phyloP scores from a whole-genome alignment of 2,888 invertebrate species.

The Lasioglossum zephyrum region DNA sequence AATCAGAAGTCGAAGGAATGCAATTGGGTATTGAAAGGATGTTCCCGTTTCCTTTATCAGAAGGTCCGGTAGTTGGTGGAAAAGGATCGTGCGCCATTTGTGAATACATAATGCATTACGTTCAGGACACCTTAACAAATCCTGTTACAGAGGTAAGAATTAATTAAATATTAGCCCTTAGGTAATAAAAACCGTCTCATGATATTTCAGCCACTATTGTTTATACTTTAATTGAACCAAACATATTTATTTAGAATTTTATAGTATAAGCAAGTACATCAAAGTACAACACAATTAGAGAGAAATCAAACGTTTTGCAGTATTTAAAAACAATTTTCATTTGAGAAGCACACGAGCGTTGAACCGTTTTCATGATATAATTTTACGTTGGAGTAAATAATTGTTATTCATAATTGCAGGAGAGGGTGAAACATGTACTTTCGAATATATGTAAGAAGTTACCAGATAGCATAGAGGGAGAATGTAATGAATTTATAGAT shows the following conservation, averaged over 20 bases:
- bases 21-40: conserved; percentile 86
- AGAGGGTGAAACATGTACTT: conserved; percentile 88
- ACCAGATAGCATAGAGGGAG: conserved; percentile 87
- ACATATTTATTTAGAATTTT: not conserved
- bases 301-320: not conserved
- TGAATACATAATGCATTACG: conserved; percentile 92
- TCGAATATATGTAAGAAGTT: conserved; percentile 89
- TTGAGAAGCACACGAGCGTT: not conserved
- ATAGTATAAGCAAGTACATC: not conserved
- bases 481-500: conserved; percentile 91
- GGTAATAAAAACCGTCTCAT: not conserved
- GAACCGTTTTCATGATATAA: not conserved
- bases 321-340: not conserved
- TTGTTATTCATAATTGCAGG: conserved; percentile 86
- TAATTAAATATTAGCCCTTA: not conserved
- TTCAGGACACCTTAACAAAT: conserved; percentile 90
- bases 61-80: conserved; percentile 76
- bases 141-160: conserved; percentile 87
- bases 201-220: not conserved
- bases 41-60: conserved; percentile 69
- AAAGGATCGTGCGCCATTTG: conserved; percentile 90
- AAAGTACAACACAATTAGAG: not conserved
- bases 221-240: not conserved
- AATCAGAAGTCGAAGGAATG: conserved; percentile 79
- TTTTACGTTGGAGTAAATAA: conserved; percentile 73